Conservation (phyloP, 2,113 vertebrate genomes). For the Natator depressus region DNA sequence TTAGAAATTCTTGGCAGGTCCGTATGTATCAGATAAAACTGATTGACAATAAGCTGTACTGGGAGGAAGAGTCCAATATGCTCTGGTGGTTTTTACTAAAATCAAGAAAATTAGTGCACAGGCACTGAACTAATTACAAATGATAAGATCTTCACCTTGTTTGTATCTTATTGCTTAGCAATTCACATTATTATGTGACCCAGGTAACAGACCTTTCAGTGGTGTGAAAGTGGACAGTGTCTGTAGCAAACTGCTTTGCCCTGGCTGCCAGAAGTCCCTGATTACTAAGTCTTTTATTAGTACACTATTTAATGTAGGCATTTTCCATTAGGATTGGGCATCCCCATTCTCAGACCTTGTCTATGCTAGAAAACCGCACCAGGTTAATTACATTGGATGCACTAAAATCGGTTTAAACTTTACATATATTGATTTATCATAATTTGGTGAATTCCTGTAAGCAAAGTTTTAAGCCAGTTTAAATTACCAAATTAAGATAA, state of each 20-base stretch:
- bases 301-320: not conserved
- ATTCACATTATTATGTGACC: not conserved
- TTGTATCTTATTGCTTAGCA: not conserved
- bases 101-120: not conserved
- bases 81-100: not conserved
- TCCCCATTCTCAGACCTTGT: slow-evolving; percentile 24
- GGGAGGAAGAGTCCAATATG: not conserved
- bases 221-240: not conserved
- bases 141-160: not conserved
- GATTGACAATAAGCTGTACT: not conserved
- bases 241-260: not conserved
- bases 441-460: slow-evolving; percentile 52
- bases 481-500: slow-evolving; percentile 40
- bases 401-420: slow-evolving; percentile 36
- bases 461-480: slow-evolving; percentile 54
- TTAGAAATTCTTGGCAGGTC: not conserved
- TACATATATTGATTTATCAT: slow-evolving; percentile 41
- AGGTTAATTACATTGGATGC: not conserved
- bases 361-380: not conserved
- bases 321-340: slow-evolving; percentile 33
- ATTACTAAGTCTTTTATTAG: not conserved
- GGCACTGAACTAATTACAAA: not conserved
- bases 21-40: not conserved
- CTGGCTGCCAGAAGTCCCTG: not conserved
- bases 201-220: not conserved